Evolutionary conservation across 2,113 vertebrate species (phyloP).

Genomic region (Eulemur rufifrons): DNA sequence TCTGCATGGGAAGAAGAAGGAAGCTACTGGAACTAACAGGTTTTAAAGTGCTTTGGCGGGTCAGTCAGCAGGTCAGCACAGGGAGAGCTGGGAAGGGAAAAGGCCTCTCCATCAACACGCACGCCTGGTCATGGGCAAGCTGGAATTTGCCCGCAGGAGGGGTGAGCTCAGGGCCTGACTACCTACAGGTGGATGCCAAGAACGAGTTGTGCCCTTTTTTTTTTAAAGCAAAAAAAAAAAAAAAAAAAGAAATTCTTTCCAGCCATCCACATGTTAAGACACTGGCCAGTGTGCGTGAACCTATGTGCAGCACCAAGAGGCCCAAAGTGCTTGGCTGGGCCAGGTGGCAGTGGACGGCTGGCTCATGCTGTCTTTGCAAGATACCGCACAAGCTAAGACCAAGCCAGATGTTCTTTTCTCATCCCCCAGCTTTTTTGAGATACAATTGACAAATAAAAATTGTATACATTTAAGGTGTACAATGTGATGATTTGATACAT

Average conservation of each 20-base stretch:
- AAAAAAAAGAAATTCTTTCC: background rate
- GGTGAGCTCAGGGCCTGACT: background rate
- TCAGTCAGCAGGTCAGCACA: fast-evolving
- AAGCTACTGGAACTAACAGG: background rate
- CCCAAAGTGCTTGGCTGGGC: fast-evolving
- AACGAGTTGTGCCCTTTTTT: background rate
- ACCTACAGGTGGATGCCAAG: background rate
- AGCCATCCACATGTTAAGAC: background rate
- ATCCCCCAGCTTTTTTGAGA: background rate
- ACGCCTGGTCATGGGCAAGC: fast-evolving
- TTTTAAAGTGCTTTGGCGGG: background rate
- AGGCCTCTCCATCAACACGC: too few relatives aligned
- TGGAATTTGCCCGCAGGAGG: too few relatives aligned
- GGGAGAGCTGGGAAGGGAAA: too few relatives aligned
- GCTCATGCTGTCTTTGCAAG: background rate
- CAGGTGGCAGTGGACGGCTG: fast-evolving
- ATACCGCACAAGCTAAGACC: fast-evolving
- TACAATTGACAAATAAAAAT: background rate
- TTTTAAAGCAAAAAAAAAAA: background rate
- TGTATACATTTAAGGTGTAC: too few relatives aligned
- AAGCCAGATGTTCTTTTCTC: background rate
- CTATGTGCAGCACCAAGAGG: too few relatives aligned
- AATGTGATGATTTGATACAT: background rate
- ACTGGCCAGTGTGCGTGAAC: background rate
- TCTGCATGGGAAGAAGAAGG: background rate